Base-by-base conservation (phyloP, 2,888 invertebrate genomes). In the Pardosa pseudoannulata region DNA sequence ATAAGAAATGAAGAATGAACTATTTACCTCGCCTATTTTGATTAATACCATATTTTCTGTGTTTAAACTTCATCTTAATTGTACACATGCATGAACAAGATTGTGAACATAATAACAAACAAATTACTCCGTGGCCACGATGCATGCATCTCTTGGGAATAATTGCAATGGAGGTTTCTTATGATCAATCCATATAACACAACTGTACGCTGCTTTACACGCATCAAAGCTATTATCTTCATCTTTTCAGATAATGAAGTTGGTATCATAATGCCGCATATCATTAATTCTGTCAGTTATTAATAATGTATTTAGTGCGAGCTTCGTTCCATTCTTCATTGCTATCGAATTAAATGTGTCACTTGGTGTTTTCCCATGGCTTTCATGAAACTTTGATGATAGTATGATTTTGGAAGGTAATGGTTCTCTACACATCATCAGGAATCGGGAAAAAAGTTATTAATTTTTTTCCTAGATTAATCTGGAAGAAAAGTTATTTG, bases 181-280 rank as follows among this genome's bases (percentile, higher is more conserved):
- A 23, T 23, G 56, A 56, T 56, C 56, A 56, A 56, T 56, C 23
- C 56, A 56, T 56, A 56, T 23, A 56, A 23, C 56, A 56, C 56
- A 56, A 56, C 56, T 23, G 56, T 5, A 23, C 23, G 23, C 56
- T 56, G 23, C 56, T 56, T 56, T 56, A 56, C 56, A 56, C 56
- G 56, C 56, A 56, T 56, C 56, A 56, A 56, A 56, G 56, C 56
- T 56, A 56, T 56, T 56, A 56, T 56, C 56, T 56, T 56, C 56
- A 56, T 56, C 56, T 56, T 56, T 56, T 56, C 56, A 23, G 56
- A 56, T 56, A 56, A 56, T 56, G 56, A 56, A 56, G 56, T 56
- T 56, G 56, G 56, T 56, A 56, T 56, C 56, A 56, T 56, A 56
- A 56, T 56, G 56, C 23, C 5, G 56, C 56, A 56, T 56, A 56